Conservation (phyloP, 2,888 invertebrate genomes). For the Junonia oenone region DNA sequence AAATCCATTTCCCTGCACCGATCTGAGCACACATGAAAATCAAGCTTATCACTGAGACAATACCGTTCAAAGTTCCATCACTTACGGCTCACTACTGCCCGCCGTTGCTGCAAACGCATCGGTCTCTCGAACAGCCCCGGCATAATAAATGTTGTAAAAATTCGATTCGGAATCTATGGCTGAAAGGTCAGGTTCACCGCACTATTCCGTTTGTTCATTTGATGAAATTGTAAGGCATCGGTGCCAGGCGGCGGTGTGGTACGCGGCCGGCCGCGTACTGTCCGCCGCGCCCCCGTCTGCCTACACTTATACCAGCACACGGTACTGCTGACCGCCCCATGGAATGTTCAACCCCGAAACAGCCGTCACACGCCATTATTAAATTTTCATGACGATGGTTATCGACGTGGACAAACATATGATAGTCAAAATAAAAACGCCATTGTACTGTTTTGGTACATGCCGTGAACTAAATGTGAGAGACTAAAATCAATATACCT, state of each 20-base stretch:
- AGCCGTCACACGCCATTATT: slow-evolving; percentile 46
- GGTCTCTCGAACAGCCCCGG: slow-evolving; percentile 63
- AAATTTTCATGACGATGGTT: slow-evolving; percentile 51
- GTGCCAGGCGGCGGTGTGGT: slow-evolving; percentile 65
- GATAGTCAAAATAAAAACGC: not conserved
- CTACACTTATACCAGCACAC: slow-evolving; percentile 62
- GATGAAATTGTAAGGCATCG: slow-evolving; percentile 37
- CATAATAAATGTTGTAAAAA: slow-evolving; percentile 42
- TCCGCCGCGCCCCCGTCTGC: slow-evolving; percentile 53
- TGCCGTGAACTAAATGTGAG: not conserved
- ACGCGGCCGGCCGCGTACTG: slow-evolving; percentile 72
- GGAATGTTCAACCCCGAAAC: slow-evolving; percentile 58
- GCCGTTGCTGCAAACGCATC: slow-evolving; percentile 54
- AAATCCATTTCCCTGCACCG: slow-evolving; percentile 40
- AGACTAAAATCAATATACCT: no score
- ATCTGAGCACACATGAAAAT: not conserved
- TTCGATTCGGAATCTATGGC: slow-evolving; percentile 32
- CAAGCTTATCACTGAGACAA: slow-evolving; percentile 26
- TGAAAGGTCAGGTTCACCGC: slow-evolving; percentile 57
- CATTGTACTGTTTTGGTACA: not conserved
- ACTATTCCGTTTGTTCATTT: slow-evolving; percentile 51
- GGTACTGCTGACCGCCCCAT: slow-evolving; percentile 59
- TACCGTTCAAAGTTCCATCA: slow-evolving; percentile 39
- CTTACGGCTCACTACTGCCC: slow-evolving; percentile 63
- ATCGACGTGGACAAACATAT: slow-evolving; percentile 28